Conservation (phyloP, 2,797 vertebrate genomes). For the Cossypha heuglini region DNA sequence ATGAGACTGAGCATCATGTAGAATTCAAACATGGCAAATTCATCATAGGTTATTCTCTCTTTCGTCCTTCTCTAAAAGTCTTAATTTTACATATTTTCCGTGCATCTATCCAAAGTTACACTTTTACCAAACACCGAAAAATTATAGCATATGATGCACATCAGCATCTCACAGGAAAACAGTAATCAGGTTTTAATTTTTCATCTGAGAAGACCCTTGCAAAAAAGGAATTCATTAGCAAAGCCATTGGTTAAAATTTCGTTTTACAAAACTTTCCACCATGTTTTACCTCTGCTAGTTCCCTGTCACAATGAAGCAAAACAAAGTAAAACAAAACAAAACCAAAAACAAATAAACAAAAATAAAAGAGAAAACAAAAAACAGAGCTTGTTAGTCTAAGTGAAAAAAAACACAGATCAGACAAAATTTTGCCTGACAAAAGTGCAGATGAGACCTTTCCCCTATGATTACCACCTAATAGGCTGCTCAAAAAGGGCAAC, state of each 20-base stretch:
- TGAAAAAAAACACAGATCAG: neutral
- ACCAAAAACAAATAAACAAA: neutral
- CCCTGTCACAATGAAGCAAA: neutral
- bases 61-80: neutral
- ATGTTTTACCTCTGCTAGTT: neutral
- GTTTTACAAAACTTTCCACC: neutral
- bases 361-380: neutral
- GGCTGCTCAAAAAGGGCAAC: neutral
- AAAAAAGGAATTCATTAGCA: neutral
- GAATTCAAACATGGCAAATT: neutral
- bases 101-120: neutral
- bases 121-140: neutral
- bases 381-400: neutral
- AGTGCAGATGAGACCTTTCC: neutral
- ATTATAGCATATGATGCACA: neutral
- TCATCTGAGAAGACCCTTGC: neutral
- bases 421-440: neutral
- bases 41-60: neutral
- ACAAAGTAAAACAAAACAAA: neutral
- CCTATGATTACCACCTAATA: neutral
- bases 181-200: neutral
- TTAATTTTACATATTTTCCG: neutral
- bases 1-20: neutral
- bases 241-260: neutral
- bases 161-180: neutral